These are phyloP conservation scores for Anhinga rufa DNA, from an alignment of 2,113 vertebrate genomes.

Conservation along the genomic window DNA sequence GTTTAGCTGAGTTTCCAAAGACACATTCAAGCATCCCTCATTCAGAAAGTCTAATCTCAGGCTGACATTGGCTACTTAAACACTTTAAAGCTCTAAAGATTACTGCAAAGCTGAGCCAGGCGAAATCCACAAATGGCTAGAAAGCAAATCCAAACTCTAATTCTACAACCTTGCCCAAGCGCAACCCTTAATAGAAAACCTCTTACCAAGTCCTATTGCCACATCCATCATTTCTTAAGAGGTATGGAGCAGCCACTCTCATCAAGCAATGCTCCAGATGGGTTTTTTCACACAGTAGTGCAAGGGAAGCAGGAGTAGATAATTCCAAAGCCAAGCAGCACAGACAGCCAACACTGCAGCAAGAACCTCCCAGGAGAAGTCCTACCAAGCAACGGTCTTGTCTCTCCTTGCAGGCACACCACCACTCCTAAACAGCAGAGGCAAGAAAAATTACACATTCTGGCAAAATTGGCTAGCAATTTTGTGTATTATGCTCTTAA, in stretches of 20 bases:
- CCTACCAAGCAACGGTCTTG: not conserved
- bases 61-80: not conserved
- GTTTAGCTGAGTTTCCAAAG: not conserved
- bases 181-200: not conserved
- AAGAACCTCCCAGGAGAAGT: not conserved
- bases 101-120: not conserved
- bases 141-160: not conserved
- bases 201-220: not conserved
- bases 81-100: not conserved
- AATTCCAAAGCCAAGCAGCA: not conserved
- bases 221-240: not conserved
- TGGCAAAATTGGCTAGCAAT: not conserved
- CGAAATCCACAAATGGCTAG: not conserved
- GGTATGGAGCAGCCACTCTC: not conserved
- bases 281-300: not conserved
- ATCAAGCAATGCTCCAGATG: not conserved
- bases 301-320: not conserved
- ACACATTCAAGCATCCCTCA: not conserved
- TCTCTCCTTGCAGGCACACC: not conserved
- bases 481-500: not conserved
- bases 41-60: not conserved
- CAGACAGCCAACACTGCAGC: not conserved
- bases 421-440: not conserved
- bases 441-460: not conserved
- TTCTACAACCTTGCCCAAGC: not conserved